Evolutionary conservation across 2,888 invertebrate genomes (phyloP).

Genomic region (Tolmerus cingulatus): DNA sequence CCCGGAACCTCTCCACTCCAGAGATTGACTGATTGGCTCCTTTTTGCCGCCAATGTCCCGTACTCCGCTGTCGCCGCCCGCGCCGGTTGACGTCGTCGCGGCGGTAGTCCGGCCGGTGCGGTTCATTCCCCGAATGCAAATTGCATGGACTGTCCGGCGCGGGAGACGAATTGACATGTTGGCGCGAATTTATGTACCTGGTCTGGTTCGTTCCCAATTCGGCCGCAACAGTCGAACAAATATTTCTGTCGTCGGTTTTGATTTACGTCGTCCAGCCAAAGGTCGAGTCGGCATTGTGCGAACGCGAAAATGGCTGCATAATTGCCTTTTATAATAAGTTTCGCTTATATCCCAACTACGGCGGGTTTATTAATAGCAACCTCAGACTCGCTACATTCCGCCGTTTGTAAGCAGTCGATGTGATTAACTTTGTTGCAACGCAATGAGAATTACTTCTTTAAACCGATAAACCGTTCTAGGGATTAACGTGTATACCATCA

Average conservation of each 20-base stretch:
- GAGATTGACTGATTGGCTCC: not conserved
- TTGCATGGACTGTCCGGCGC: constrained; percentile 2
- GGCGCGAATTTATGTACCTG: constrained; percentile 18
- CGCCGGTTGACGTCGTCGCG: not conserved
- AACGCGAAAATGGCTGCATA: not conserved
- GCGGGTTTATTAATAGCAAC: not conserved
- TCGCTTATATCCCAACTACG: not conserved
- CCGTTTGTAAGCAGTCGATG: not conserved
- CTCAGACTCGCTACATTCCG: not conserved
- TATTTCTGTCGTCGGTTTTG: constrained; percentile 4
- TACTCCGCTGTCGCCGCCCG: not conserved
- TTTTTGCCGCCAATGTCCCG: not conserved
- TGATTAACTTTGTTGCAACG: not conserved
- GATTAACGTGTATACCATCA: not conserved
- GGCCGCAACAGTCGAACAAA: not conserved
- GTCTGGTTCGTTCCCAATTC: not conserved
- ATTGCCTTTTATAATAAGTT: constrained; percentile 6
- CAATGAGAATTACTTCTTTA: not conserved
- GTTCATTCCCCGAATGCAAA: not conserved
- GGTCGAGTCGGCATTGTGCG: not conserved
- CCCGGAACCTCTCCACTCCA: not conserved
- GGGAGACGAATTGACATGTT: constrained; percentile 35
- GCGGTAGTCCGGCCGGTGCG: not conserved
- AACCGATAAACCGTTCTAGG: not conserved
- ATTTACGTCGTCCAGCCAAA: constrained; percentile 1